phyloP scores from a whole-genome alignment of 2,888 invertebrate genomes.

The Drosophila diplacantha region DNA sequence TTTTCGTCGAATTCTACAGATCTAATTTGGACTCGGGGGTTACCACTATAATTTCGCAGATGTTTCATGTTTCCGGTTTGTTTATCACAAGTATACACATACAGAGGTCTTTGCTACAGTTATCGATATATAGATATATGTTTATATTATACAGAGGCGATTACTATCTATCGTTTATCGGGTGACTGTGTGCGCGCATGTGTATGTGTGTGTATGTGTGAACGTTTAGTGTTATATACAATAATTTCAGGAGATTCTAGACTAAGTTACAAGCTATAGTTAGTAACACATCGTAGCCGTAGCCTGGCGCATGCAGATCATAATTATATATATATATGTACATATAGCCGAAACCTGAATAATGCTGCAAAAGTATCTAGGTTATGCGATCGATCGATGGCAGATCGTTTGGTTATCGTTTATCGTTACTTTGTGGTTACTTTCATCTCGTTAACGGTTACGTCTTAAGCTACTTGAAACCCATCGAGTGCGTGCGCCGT shows the following conservation, averaged over 20 bases:
- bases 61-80: constrained; percentile 12
- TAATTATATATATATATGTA: background rate
- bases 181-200: constrained; percentile 18
- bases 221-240: constrained; percentile 25
- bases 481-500: constrained; percentile 23
- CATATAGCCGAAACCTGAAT: constrained; percentile 13
- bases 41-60: constrained; percentile 36
- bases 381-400: constrained; percentile 10
- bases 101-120: constrained; percentile 21
- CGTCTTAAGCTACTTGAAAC: constrained; percentile 15
- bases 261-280: constrained; percentile 14
- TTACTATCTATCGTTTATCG: constrained; percentile 23
- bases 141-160: constrained; percentile 24
- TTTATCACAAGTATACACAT: constrained; percentile 28
- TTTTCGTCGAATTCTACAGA: constrained; percentile 18
- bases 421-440: constrained; percentile 14
- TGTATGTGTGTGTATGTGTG: constrained; percentile 11
- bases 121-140: constrained; percentile 7
- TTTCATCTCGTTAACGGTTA: constrained; percentile 14
- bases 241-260: constrained; percentile 19
- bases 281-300: constrained; percentile 27
- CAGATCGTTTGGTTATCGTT: constrained; percentile 17
- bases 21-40: constrained; percentile 29
- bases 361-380: constrained; percentile 17
- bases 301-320: constrained; percentile 25